Conservation (phyloP, 1,140 invertebrate genomes). For the Acyrthosiphon pisum region DNA sequence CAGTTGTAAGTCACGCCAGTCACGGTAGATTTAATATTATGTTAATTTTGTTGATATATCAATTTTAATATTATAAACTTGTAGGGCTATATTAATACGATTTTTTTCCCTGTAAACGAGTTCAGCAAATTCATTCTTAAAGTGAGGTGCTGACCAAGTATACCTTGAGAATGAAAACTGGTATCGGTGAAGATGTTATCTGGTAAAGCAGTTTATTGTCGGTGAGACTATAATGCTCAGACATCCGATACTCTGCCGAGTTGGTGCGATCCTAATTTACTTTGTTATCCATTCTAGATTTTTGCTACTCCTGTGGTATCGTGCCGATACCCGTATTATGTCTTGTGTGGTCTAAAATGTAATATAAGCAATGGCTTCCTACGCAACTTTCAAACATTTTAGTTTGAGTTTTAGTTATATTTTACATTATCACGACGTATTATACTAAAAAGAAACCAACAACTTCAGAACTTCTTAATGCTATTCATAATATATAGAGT, state of each 20-base stretch:
- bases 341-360: constrained; percentile 35
- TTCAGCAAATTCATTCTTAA: not conserved
- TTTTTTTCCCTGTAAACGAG: not conserved
- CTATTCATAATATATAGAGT: not conserved
- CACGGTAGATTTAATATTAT: not conserved
- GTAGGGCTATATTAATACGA: not conserved
- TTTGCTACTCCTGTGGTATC: not conserved
- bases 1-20: not conserved
- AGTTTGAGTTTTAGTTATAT: too few species aligned
- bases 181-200: constrained; percentile 29
- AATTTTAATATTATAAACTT: not conserved
- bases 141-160: not conserved
- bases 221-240: not conserved
- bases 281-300: not conserved
- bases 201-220: constrained; percentile 2
- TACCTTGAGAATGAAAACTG: constrained; percentile 44
- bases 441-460: not conserved
- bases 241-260: not conserved
- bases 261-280: not conserved
- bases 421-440: not conserved
- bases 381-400: not conserved
- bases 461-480: not conserved
- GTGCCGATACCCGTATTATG: not conserved
- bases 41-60: constrained; percentile 16
- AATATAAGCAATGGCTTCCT: not conserved